phyloP scores from a whole-genome alignment of 2,113 vertebrate genomes.

The Pleuronectes platessa region DNA sequence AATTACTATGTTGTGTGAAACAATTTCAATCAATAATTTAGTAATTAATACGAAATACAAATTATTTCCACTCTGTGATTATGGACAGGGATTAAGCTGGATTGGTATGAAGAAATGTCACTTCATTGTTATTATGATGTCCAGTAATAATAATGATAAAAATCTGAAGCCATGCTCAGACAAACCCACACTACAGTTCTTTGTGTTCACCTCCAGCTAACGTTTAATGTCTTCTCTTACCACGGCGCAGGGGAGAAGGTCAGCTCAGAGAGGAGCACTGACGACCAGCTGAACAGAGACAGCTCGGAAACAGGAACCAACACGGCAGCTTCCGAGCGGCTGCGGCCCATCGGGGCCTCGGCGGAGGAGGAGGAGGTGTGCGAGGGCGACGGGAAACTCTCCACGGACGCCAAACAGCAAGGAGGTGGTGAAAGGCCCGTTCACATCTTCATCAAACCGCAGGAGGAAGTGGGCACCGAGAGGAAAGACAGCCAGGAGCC shows the following conservation, averaged over 20 bases:
- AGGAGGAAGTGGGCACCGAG: constrained; percentile 58
- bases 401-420: constrained; percentile 55
- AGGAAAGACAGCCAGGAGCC: constrained; percentile 60
- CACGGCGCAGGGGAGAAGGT: constrained; percentile 53
- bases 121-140: too few species aligned
- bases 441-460: constrained; percentile 81
- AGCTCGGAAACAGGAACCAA: constrained; percentile 57
- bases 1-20: too few species aligned
- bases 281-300: constrained; percentile 70
- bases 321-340: constrained; percentile 65
- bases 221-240: constrained; percentile 31
- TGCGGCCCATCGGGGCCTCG: constrained; percentile 80
- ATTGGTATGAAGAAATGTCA: too few species aligned
- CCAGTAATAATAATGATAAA: too few species aligned
- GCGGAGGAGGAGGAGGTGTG: constrained; percentile 76
- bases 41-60: too few species aligned
- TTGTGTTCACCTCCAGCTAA: neutral
- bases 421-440: constrained; percentile 70
- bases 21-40: too few species aligned
- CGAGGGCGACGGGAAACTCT: constrained; percentile 52
- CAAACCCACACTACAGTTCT: neutral
- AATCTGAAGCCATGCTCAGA: neutral
- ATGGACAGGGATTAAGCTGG: too few species aligned
- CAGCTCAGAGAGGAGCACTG: constrained; percentile 47
- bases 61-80: too few species aligned